Evolutionary conservation across 2,113 vertebrate genomes (phyloP).

Genomic region (Chauna torquata): DNA sequence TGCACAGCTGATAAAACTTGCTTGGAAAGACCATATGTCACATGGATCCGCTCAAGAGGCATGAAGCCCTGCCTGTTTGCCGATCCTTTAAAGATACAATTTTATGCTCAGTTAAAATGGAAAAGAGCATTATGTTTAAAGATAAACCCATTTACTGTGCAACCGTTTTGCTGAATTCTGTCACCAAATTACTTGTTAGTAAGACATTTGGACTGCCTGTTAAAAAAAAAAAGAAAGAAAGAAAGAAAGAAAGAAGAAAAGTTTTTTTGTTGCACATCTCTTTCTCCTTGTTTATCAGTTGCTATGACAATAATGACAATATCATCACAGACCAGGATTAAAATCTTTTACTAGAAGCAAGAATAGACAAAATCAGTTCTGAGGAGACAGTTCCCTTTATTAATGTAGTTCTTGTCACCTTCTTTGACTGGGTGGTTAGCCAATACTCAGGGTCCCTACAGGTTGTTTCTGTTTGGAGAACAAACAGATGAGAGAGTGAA

Average conservation of each 20-base stretch:
- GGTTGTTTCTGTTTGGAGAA: conserved; percentile 24
- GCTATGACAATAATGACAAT: conserved; percentile 58
- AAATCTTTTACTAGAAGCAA: background rate
- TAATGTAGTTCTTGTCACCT: background rate
- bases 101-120: conserved; percentile 79
- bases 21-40: conserved; percentile 78
- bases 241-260: background rate
- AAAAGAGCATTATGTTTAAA: conserved; percentile 77
- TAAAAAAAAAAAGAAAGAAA: background rate
- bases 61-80: conserved; percentile 35
- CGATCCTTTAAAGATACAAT: conserved; percentile 73
- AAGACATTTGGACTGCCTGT: conserved; percentile 43
- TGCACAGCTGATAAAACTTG: conserved; percentile 68
- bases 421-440: background rate
- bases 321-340: conserved; percentile 1
- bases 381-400: background rate
- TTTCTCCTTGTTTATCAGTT: conserved; percentile 58
- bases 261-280: conserved; percentile 16
- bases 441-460: background rate
- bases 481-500: background rate
- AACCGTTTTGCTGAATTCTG: conserved; percentile 63
- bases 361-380: background rate
- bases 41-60: conserved; percentile 71
- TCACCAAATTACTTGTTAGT: conserved; percentile 68
- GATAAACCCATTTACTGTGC: conserved; percentile 66